Conservation (phyloP, 2,888 invertebrate genomes). For the Hyles lineata region DNA sequence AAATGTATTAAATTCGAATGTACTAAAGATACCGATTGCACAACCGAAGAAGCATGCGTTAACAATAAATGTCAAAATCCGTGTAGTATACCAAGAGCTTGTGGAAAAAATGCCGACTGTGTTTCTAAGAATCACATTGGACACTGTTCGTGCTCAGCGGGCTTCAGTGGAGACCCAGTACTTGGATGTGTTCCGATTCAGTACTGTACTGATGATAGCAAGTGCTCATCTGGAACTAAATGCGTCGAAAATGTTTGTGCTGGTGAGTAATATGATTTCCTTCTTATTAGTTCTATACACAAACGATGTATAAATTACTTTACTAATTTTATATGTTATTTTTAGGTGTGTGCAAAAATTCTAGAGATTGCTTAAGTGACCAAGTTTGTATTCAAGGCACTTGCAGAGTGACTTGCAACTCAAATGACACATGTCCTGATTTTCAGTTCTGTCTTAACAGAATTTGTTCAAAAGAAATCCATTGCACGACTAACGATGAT, state of each 20-base stretch:
- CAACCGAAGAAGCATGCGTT: constrained; percentile 89
- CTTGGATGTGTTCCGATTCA: constrained; percentile 93
- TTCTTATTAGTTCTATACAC: not conserved
- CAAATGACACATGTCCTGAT: constrained; percentile 92
- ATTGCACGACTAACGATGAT: constrained; percentile 89
- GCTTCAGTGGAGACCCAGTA: constrained; percentile 94
- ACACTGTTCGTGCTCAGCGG: constrained; percentile 92
- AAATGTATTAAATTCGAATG: constrained; percentile 92
- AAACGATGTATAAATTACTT: constrained; percentile 6
- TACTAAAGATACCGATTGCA: constrained; percentile 90
- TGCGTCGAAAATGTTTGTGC: constrained; percentile 93
- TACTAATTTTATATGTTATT: constrained; percentile 44
- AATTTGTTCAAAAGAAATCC: constrained; percentile 93
- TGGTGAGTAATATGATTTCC: constrained; percentile 75
- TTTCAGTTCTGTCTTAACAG: constrained; percentile 93
- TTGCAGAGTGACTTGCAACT: constrained; percentile 93
- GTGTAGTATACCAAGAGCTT: constrained; percentile 91
- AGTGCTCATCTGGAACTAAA: constrained; percentile 93
- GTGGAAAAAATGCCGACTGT: constrained; percentile 92
- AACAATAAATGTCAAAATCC: constrained; percentile 92
- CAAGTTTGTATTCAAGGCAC: constrained; percentile 94
- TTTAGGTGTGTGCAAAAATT: constrained; percentile 90
- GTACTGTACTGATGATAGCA: constrained; percentile 91
- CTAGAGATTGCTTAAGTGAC: constrained; percentile 93
- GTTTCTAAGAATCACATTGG: constrained; percentile 91